Evolutionary conservation across 2,113 vertebrate genomes (phyloP).

Genomic region (Mesitornis unicolor): DNA sequence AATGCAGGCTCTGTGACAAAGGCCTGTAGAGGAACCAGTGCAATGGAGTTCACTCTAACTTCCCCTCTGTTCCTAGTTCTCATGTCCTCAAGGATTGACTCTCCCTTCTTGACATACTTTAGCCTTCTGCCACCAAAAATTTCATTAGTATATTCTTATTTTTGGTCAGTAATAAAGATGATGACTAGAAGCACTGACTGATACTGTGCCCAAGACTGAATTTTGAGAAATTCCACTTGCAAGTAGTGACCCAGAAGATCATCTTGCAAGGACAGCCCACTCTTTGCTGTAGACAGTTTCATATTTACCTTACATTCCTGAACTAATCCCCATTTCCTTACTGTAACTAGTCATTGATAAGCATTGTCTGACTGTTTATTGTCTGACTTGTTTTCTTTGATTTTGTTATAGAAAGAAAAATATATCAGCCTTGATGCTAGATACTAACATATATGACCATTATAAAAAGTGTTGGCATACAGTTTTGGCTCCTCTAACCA

Average conservation of each 20-base stretch:
- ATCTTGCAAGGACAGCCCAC: not conserved
- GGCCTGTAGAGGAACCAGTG: not conserved
- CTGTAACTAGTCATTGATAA: not conserved
- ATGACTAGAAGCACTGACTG: not conserved
- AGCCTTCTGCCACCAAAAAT: not conserved
- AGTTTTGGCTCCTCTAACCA: not conserved
- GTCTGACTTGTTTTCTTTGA: not conserved
- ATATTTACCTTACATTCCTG: not conserved
- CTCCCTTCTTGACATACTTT: not conserved
- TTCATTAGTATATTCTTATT: not conserved
- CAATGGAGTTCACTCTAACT: not conserved
- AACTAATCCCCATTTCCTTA: not conserved
- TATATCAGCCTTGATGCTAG: not conserved
- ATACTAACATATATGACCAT: not conserved
- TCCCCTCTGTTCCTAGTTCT: not conserved
- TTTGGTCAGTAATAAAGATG: not conserved
- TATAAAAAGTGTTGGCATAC: not conserved
- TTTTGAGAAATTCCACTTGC: not conserved
- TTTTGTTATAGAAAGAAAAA: not conserved
- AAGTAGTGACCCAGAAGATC: not conserved
- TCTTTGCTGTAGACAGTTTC: not conserved
- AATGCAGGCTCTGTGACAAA: not conserved
- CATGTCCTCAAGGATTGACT: not conserved
- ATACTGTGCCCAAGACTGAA: not conserved
- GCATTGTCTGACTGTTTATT: not conserved